These are phyloP conservation scores for Pantelozetes paolii DNA, from an alignment of 2,888 invertebrate species.

Conservation along the genomic window DNA sequence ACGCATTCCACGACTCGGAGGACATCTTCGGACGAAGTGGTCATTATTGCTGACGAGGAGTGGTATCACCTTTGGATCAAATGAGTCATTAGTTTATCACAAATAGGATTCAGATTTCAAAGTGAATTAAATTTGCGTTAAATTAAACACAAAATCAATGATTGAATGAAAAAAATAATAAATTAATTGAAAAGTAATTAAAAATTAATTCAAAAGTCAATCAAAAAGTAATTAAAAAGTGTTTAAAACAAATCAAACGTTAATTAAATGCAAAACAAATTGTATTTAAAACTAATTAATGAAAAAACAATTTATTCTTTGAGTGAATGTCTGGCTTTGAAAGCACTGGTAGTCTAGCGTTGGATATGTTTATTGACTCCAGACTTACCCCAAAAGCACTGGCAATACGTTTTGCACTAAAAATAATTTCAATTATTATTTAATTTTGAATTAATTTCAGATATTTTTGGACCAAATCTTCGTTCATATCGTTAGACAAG, in stretches of 20 bases:
- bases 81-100: not conserved
- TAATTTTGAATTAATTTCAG: not conserved
- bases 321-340: not conserved
- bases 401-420: not conserved
- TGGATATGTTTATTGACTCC: not conserved
- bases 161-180: not conserved
- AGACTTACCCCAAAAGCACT: not conserved
- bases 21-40: slow-evolving; percentile 86
- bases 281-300: not conserved
- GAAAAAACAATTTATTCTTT: not conserved
- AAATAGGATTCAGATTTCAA: not conserved
- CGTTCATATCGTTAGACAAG: not conserved
- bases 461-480: not conserved
- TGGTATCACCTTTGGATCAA: not conserved
- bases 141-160: not conserved
- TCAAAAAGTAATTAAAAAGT: not conserved
- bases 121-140: not conserved
- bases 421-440: not conserved
- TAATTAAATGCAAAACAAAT: not conserved
- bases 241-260: not conserved
- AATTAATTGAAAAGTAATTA: not conserved
- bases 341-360: not conserved
- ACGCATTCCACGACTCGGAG: slow-evolving; percentile 86
- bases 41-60: slow-evolving; percentile 17
- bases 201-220: not conserved